A percentile compares a stretch with the other conserved stretches of the same genome.
Conservation (phyloP, 2,797 vertebrate genomes). For the Pipistrellus pipistrellus region DNA sequence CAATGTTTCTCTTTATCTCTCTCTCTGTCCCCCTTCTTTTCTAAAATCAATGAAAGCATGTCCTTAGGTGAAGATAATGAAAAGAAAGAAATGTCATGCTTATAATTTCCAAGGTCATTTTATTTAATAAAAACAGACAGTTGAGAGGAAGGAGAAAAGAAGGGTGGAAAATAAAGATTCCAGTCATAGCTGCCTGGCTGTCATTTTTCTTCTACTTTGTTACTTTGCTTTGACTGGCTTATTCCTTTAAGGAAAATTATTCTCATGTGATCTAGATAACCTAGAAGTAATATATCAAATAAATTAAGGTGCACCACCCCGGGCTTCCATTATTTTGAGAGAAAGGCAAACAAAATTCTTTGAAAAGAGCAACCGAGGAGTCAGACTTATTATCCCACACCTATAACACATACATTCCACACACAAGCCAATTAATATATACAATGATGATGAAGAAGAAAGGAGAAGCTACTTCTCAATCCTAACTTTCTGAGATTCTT, state of each 20-base stretch:
- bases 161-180: not conserved
- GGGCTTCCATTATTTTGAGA: not conserved
- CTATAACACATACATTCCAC: not conserved
- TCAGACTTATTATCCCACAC: not conserved
- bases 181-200: not conserved
- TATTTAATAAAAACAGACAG: constrained; percentile 40
- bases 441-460: not conserved
- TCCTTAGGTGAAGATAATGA: not conserved
- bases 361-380: not conserved
- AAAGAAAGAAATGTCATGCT: constrained; percentile 20
- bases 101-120: not conserved
- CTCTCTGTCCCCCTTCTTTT: not conserved
- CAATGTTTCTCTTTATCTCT: not conserved
- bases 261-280: not conserved
- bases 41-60: not conserved
- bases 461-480: constrained; percentile 8
- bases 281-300: constrained; percentile 19
- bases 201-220: constrained; percentile 12
- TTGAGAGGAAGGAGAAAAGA: not conserved
- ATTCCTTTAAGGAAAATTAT: constrained; percentile 34
- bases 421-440: not conserved
- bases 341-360: not conserved
- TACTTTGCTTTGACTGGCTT: constrained; percentile 25
- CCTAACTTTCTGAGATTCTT: constrained; percentile 25
- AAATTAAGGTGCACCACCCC: not conserved